phyloP scores from a whole-genome alignment of 2,113 vertebrate species.

The Lipophrys pholis region DNA sequence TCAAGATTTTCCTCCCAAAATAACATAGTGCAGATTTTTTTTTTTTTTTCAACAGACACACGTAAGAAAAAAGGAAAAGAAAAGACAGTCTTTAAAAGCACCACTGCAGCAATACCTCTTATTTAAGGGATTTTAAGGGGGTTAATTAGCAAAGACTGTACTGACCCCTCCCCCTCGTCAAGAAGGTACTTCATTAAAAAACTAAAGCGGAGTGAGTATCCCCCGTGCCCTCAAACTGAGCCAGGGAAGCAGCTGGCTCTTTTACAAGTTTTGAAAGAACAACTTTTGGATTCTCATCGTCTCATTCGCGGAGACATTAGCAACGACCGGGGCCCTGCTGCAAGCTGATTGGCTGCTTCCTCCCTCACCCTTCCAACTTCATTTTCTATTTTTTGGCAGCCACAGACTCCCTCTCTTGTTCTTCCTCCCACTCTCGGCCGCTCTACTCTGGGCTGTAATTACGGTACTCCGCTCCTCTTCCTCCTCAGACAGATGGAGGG shows the following conservation, averaged over 20 bases:
- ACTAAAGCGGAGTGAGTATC: constrained; percentile 32
- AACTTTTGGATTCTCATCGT: constrained; percentile 8
- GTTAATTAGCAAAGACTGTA: constrained; percentile 23
- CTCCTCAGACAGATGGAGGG: constrained; percentile 54
- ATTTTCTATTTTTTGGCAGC: constrained; percentile 15
- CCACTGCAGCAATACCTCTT: constrained; percentile 61
- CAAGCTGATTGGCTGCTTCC: constrained; percentile 58
- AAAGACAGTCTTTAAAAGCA: constrained; percentile 40
- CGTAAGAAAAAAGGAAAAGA: constrained; percentile 17
- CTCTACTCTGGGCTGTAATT: constrained; percentile 40
- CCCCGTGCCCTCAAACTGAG: constrained; percentile 43
- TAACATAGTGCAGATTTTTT: constrained; percentile 55
- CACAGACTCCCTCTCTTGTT: constrained; percentile 17
- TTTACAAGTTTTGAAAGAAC: constrained; percentile 14
- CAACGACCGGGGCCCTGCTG: constrained; percentile 35
- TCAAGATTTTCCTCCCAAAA: constrained; percentile 56
- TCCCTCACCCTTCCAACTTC: constrained; percentile 9
- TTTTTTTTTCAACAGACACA: constrained; percentile 40
- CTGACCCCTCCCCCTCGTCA: constrained; percentile 30
- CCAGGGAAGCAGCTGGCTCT: constrained; percentile 20
- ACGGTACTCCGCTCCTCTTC: constrained; percentile 47
- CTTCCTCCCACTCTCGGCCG: constrained; percentile 32
- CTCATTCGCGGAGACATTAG: constrained; percentile 36
- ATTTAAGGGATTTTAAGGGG: constrained; percentile 16
- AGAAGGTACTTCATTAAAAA: constrained; percentile 22